Conservation (phyloP, 2,888 invertebrate genomes). For the Monochamus alternatus region DNA sequence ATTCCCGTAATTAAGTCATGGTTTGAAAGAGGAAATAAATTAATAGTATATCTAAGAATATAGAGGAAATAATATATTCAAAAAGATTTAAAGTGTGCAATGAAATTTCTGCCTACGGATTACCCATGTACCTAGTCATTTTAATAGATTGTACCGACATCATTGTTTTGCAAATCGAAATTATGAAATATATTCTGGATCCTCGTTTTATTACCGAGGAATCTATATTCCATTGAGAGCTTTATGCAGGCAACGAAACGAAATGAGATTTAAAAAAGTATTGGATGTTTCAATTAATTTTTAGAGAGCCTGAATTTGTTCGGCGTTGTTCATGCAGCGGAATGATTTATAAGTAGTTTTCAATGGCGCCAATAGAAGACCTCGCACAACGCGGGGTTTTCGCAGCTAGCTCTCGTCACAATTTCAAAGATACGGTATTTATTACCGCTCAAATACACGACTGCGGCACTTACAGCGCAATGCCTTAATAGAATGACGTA, state of each 20-base stretch:
- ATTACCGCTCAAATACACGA: conserved; percentile 36
- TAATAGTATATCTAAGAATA: too few relatives aligned
- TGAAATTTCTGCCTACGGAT: neutral
- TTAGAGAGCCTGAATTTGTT: conserved; percentile 1
- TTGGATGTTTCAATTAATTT: conserved; percentile 25
- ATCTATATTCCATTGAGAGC: neutral
- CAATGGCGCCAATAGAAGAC: conserved; percentile 31
- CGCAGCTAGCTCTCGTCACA: conserved; percentile 32
- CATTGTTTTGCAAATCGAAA: conserved; percentile 1
- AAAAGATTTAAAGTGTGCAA: neutral
- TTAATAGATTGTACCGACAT: neutral
- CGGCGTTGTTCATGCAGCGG: conserved; percentile 1
- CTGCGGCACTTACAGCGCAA: conserved; percentile 35
- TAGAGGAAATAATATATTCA: too few relatives aligned
- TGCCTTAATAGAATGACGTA: conserved; percentile 45
- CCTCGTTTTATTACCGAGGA: neutral
- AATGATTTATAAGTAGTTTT: conserved; percentile 38
- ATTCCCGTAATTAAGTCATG: too few relatives aligned
- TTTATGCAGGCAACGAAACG: neutral
- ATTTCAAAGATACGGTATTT: conserved; percentile 40
- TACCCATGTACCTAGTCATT: neutral
- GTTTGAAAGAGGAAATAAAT: too few relatives aligned
- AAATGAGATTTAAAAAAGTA: conserved; percentile 1
- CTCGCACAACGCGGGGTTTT: conserved; percentile 27
- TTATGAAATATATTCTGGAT: neutral